Base-by-base conservation (phyloP, 64 coral and sea anemone genomes). In the Stichodactyla helianthus region DNA sequence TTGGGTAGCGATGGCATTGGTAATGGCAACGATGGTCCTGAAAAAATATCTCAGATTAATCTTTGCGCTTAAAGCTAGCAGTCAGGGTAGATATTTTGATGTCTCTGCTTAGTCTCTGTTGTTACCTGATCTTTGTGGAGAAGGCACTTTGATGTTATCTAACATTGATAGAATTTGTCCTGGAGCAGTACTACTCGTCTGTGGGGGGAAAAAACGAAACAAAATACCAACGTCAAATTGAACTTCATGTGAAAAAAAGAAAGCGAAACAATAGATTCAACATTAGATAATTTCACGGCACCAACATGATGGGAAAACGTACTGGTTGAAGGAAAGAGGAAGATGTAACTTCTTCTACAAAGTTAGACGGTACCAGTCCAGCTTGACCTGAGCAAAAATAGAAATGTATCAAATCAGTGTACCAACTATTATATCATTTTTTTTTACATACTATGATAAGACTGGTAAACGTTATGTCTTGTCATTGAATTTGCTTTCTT, bases 301-400 rank as follows among this genome's bases (percentile, higher is more conserved):
- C 5, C 7, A 54, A 65, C n/a, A 74, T 55, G 50, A 13, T 14
- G 15, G 11, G 16, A 79, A 50, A 11, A 84, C 94, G 83, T 90
- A 96, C 94, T n/a, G 91, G 83, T 6, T 90, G 91, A 27, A 93
- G 91, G 77, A 84, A 93, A 5, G 91, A 85, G 3, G 94, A 93
- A 26, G 91, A 93, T 9, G 91, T 55, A 20, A 90, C 88, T 50
- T 93, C 88, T 55, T 93, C 88, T 35, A 96, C 88, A 83, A 92
- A 90, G 59, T 96, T 89, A 0, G 87, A 86, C 14, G 94, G 94
- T 22, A 93, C 91, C 55, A 96, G 82, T 52, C 94, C 94, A 15
- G 80, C 85, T 65, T 83, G 91, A 71, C 94, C 94, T 95, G 50
- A 91, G 22, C 4, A 50, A 17, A 79, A 22, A 19, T 4, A 58